phyloP scores from a whole-genome alignment of 2,888 invertebrate species.

The Tachina lurida region DNA sequence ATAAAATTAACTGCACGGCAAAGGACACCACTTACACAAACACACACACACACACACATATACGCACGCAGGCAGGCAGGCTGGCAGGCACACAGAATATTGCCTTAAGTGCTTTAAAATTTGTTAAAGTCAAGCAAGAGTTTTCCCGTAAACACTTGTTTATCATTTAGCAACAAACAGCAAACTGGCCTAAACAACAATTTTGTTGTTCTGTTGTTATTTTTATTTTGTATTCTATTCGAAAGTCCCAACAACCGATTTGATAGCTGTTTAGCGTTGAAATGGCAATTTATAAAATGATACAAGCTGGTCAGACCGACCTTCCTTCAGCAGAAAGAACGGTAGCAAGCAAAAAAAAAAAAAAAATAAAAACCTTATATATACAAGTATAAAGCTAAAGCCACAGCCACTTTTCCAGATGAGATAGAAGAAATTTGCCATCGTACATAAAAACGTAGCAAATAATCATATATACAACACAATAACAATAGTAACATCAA shows the following conservation, averaged over 20 bases:
- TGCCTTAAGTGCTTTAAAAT: constrained; percentile 28
- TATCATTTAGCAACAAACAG: constrained; percentile 67
- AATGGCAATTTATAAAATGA: constrained; percentile 75
- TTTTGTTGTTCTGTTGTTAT: constrained; percentile 46
- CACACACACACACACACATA: not conserved
- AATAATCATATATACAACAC: constrained; percentile 69
- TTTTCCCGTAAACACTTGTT: constrained; percentile 68
- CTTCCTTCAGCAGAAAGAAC: constrained; percentile 45
- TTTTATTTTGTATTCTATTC: constrained; percentile 40
- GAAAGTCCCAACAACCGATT: constrained; percentile 74
- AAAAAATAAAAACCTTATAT: constrained; percentile 63
- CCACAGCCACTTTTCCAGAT: constrained; percentile 63
- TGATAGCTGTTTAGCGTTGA: constrained; percentile 76
- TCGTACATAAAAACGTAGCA: constrained; percentile 62
- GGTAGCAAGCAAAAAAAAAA: constrained; percentile 66
- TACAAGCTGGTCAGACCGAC: constrained; percentile 72
- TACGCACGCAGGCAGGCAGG: too few species aligned
- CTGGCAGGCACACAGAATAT: not conserved
- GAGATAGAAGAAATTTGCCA: constrained; percentile 62
- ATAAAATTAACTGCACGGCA: constrained; percentile 22
- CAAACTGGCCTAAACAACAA: constrained; percentile 59
- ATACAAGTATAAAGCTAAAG: constrained; percentile 46
- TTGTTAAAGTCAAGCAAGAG: not conserved
- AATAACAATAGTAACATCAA: constrained; percentile 64
- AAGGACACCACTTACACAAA: constrained; percentile 7